These are phyloP conservation scores for Austrolebias charrua DNA, from an alignment of 2,797 vertebrate species.

Conservation along the genomic window DNA sequence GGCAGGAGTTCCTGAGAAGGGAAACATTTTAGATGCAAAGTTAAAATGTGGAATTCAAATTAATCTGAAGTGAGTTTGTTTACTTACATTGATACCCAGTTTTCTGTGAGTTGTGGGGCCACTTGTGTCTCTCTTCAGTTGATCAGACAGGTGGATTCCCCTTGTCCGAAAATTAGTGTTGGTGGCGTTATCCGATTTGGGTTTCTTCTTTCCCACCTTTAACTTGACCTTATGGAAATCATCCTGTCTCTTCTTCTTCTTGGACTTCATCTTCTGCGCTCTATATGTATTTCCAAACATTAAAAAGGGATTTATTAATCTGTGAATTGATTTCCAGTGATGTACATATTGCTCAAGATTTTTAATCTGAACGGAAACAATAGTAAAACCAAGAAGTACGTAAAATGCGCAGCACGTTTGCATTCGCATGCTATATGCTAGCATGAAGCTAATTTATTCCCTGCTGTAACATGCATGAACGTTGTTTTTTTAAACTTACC, in stretches of 20 bases:
- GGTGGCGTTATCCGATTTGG: constrained; percentile 90
- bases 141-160: constrained; percentile 88
- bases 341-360: background rate
- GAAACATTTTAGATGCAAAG: background rate
- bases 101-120: constrained; percentile 91
- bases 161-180: constrained; percentile 89
- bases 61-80: background rate
- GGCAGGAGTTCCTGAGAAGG: constrained; percentile 88
- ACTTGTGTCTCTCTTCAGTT: constrained; percentile 85
- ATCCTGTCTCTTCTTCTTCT: constrained; percentile 95
- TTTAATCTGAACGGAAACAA: background rate
- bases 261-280: constrained; percentile 87
- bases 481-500: constrained; percentile 31
- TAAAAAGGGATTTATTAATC: background rate
- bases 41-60: background rate
- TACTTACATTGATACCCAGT: constrained; percentile 90
- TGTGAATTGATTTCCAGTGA: background rate
- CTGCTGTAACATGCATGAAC: constrained; percentile 4
- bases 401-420: background rate
- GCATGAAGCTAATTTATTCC: constrained; percentile 21
- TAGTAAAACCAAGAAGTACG: too few relatives aligned
- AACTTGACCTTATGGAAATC: constrained; percentile 98
- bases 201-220: constrained; percentile 95
- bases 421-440: constrained; percentile 12
- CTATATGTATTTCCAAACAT: constrained; percentile 7